Evolutionary conservation across 2,888 invertebrate species (phyloP), one percentile per base, ranked within the genome.

Genomic region (Lordiphosa fenestrarum): DNA sequence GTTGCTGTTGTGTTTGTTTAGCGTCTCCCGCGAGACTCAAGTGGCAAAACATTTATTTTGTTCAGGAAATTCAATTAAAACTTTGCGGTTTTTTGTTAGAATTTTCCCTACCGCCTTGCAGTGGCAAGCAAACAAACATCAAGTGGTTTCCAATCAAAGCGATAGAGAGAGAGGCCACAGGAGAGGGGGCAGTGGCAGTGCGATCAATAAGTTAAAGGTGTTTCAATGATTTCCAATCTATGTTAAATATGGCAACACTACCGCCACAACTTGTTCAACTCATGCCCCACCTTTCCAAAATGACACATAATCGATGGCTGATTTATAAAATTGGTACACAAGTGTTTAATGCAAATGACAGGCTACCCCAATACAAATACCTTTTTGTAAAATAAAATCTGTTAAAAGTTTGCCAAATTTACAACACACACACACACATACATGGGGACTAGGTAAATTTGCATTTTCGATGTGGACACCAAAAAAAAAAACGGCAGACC

Each of bases 41-140:
- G 83, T 82, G 78, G 67, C 80, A 78, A 82, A 78, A 83, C 83
- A 78, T 78, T 44, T 82, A 80, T 77, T 82, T 82, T 71, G 78
- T 80, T 69, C 80, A 76, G 83, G 66, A 82, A 82, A 82, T 83
- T 78, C 80, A 78, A 78, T 78, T 78, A 78, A 78, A 78, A 78
- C 80, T 78, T 78, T 80, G 83, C 78, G 78, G 78, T 78, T 81
- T 75, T 74, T 71, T 74, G 62, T 63, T 59, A 47, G 46, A 65
- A 60, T 59, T 60, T 56, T 36, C 52, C 44, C 57, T 23, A 39
- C 38, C 23, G 52, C 55, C 35, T 61, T 50, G 42, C 41, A 37
- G 33, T 36, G 35, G 56, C 73, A 70, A 73, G 54, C 73, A 70
- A 73, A 71, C 40, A 73, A 67, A 58, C 68, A 56, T 68, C 72